Percentiles rank a stretch among this genome's conserved stretches.
These are phyloP conservation scores for Hofmannophila pseudospretella DNA, from an alignment of 2,888 invertebrate species.

Conservation along the genomic window DNA sequence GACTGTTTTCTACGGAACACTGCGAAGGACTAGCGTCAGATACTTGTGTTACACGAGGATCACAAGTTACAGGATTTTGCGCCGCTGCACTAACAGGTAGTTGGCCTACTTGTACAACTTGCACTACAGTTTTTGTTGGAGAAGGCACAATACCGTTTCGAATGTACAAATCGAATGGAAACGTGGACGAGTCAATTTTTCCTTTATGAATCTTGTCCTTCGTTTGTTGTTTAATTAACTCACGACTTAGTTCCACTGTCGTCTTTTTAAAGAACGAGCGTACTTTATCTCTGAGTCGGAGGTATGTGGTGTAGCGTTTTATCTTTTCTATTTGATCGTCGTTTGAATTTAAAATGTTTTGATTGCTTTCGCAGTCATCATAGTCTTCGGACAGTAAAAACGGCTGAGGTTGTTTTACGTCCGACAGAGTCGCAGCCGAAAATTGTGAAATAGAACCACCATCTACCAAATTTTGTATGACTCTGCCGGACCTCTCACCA, in stretches of 20 bases:
- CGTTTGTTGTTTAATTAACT: constrained; percentile 27
- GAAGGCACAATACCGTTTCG: constrained; percentile 79
- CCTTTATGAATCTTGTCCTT: constrained; percentile 20
- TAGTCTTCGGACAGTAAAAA: constrained; percentile 51
- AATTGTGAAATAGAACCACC: constrained; percentile 53
- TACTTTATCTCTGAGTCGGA: constrained; percentile 51
- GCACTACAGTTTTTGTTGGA: constrained; percentile 58
- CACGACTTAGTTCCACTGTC: constrained; percentile 36
- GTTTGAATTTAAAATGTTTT: constrained; percentile 17
- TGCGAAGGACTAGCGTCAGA: constrained; percentile 65
- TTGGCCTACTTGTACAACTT: constrained; percentile 79
- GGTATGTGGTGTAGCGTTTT: constrained; percentile 35
- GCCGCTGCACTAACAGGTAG: constrained; percentile 64
- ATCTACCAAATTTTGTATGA: constrained; percentile 66
- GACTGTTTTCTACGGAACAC: constrained; percentile 57
- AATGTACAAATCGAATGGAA: constrained; percentile 71
- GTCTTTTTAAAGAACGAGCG: constrained; percentile 54
- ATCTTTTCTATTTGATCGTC: constrained; percentile 35
- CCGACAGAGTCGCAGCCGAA: constrained; percentile 79
- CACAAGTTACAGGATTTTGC: constrained; percentile 67
- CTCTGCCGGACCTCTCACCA: constrained; percentile 79
- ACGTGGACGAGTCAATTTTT: constrained; percentile 14
- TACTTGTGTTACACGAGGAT: constrained; percentile 68
- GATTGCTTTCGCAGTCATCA: constrained; percentile 21
- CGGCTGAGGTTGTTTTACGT: constrained; percentile 76